These are phyloP conservation scores for Crotalus horridus DNA, from an alignment of 2,113 vertebrate genomes.

Conservation along the genomic window DNA sequence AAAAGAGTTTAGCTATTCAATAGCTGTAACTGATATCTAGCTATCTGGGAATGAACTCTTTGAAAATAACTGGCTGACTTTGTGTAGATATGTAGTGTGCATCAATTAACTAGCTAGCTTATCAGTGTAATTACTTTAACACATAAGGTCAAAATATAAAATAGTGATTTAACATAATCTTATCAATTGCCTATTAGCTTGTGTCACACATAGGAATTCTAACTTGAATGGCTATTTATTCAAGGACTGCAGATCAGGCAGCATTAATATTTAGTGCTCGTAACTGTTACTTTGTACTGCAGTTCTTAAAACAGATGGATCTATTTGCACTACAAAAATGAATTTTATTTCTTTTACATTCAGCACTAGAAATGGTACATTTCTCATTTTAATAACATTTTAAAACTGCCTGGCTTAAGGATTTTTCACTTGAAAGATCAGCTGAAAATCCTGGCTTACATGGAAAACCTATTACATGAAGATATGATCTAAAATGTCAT, in stretches of 20 bases:
- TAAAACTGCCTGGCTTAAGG: slow-evolving; percentile 24
- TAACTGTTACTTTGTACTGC: not conserved
- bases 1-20: not conserved
- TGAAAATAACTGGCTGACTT: not conserved
- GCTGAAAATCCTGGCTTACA: slow-evolving; percentile 28
- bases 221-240: slow-evolving; percentile 23
- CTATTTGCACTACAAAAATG: slow-evolving; percentile 7
- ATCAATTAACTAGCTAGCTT: not conserved
- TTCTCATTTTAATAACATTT: slow-evolving; percentile 36
- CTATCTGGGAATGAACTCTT: not conserved
- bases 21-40: not conserved
- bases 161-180: not conserved
- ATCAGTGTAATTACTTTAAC: not conserved
- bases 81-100: not conserved
- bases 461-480: slow-evolving; percentile 28
- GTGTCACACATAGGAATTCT: not conserved
- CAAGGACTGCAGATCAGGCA: not conserved
- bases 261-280: not conserved
- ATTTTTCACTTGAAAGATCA: slow-evolving; percentile 27
- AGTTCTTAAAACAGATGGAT: slow-evolving; percentile 17
- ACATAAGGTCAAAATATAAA: not conserved
- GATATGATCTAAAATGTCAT: slow-evolving; percentile 36
- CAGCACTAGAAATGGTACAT: slow-evolving; percentile 8
- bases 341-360: slow-evolving; percentile 30
- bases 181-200: not conserved